A percentile compares a stretch with the other conserved stretches of the same genome.
Evolutionary conservation across 2,797 vertebrate genomes (phyloP).

Genomic region (Clarias fuscus): DNA sequence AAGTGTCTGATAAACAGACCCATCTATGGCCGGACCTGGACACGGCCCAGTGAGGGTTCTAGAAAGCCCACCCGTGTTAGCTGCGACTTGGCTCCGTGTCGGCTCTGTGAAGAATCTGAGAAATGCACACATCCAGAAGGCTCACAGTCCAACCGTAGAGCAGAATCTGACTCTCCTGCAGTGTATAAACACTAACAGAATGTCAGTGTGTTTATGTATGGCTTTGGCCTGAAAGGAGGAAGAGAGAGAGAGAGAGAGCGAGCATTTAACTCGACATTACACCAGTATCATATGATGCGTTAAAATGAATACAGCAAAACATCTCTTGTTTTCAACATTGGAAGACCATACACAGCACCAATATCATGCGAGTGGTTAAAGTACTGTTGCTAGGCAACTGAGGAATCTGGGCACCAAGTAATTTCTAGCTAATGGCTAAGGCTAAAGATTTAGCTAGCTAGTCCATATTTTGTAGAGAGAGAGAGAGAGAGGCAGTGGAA

Average conservation of each 20-base stretch:
- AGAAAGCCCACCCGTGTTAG: constrained; percentile 50
- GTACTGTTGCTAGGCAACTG: neutral
- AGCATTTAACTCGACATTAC: neutral
- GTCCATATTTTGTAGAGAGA: neutral
- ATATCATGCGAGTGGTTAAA: neutral
- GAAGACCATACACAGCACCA: neutral
- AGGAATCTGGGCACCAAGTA: neutral
- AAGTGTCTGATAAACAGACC: constrained; percentile 44
- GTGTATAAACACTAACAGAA: constrained; percentile 35
- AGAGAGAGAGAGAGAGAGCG: neutral
- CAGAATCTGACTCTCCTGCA: constrained; percentile 38
- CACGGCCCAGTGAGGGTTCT: constrained; percentile 39
- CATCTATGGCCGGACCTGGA: constrained; percentile 14
- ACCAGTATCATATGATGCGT: neutral
- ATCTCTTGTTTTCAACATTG: neutral
- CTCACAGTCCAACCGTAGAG: constrained; percentile 49
- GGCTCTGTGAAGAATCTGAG: constrained; percentile 50
- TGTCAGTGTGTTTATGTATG: neutral
- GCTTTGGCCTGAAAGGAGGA: neutral
- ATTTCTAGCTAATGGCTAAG: neutral
- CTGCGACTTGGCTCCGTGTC: constrained; percentile 30
- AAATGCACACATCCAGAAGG: constrained; percentile 56
- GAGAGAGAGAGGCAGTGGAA: neutral
- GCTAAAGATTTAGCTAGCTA: neutral
- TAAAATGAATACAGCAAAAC: neutral